Conservation (phyloP, 2,113 vertebrate species). For the Acinonyx jubatus region DNA sequence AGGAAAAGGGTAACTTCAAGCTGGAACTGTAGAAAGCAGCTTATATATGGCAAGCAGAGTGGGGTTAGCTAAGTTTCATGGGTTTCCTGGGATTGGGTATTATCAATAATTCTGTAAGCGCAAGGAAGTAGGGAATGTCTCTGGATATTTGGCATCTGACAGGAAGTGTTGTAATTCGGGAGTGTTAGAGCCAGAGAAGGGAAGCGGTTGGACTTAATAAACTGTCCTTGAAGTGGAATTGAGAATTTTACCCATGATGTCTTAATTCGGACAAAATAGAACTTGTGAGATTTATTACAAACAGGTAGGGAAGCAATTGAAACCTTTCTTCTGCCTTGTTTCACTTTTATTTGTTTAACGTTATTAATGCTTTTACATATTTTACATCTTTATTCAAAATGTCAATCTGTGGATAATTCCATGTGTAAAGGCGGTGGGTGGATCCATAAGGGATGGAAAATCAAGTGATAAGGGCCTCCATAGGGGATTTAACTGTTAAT, state of each 20-base stretch:
- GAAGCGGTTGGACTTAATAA: background rate
- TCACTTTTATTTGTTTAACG: background rate
- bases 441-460: background rate
- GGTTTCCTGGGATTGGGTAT: background rate
- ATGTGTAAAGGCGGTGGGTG: background rate
- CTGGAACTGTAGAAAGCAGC: background rate
- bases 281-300: background rate
- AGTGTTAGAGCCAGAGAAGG: background rate
- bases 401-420: background rate
- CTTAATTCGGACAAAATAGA: background rate
- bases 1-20: too few species aligned
- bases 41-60: background rate
- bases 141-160: background rate
- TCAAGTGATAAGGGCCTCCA: background rate
- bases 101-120: background rate
- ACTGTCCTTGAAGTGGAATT: background rate
- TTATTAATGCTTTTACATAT: background rate
- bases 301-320: background rate
- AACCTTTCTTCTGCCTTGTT: background rate
- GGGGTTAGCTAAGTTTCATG: background rate
- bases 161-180: background rate
- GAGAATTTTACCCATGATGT: background rate
- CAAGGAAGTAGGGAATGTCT: background rate
- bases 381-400: background rate
- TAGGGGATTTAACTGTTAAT: background rate